These are phyloP conservation scores for Tribolium freemani DNA, from an alignment of 2,888 invertebrate species.

Conservation along the genomic window DNA sequence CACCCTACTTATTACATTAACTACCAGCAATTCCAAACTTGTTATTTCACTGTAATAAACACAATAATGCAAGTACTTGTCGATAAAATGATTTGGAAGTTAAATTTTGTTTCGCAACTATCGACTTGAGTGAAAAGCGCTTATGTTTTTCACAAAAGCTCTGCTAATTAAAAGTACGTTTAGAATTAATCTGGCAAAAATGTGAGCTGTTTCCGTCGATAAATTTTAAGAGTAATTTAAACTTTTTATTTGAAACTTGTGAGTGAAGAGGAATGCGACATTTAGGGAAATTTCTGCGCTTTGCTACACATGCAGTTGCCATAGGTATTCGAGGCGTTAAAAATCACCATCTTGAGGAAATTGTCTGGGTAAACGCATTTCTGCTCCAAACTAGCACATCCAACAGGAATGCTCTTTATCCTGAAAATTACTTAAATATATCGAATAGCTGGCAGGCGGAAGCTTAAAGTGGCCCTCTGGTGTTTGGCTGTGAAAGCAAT, in stretches of 20 bases:
- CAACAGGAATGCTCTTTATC: slow-evolving; percentile 29
- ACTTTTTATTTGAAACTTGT: not conserved
- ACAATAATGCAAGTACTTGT: not conserved
- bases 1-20: not conserved
- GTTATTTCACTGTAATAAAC: not conserved
- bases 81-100: not conserved
- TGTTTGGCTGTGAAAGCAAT: not conserved
- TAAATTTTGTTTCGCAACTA: not conserved
- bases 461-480: not conserved
- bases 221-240: not conserved
- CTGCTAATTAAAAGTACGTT: slow-evolving; percentile 2
- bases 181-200: slow-evolving; percentile 1
- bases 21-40: not conserved
- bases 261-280: not conserved
- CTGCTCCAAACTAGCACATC: slow-evolving; percentile 10
- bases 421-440: slow-evolving; percentile 30
- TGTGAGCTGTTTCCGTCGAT: not conserved
- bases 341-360: slow-evolving; percentile 12
- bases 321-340: slow-evolving; percentile 4
- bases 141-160: not conserved
- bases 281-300: not conserved
- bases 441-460: slow-evolving; percentile 13
- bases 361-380: slow-evolving; percentile 20
- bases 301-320: not conserved
- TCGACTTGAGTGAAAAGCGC: not conserved